phyloP scores from a whole-genome alignment of 1,140 invertebrate genomes.

The Drosophila sproati region DNA sequence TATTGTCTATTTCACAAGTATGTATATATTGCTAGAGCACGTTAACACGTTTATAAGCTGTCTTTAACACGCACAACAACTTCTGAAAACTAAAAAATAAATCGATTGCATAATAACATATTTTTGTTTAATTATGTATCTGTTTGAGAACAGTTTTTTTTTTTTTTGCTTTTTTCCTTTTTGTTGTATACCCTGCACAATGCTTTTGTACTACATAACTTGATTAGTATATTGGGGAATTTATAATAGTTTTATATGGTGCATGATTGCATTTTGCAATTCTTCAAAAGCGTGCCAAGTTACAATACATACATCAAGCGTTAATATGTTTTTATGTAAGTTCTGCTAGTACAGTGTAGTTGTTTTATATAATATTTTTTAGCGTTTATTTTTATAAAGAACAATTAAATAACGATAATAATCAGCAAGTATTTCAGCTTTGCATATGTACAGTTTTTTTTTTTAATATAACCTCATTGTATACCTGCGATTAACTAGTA shows the following conservation, averaged over 20 bases:
- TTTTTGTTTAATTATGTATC: conserved; percentile 4
- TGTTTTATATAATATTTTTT: conserved; percentile 12
- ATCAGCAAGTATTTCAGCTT: conserved; percentile 84
- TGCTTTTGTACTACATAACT: conserved; percentile 61
- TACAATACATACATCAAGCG: conserved; percentile 25
- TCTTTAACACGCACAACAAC: conserved; percentile 50
- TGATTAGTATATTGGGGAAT: not conserved
- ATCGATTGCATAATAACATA: conserved; percentile 41
- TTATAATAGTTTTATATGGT: conserved; percentile 32
- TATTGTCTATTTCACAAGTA: conserved; percentile 85
- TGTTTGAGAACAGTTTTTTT: conserved; percentile 7
- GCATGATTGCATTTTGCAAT: conserved; percentile 83
- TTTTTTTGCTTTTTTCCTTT: not conserved
- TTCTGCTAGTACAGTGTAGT: not conserved
- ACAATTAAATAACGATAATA: conserved; percentile 62
- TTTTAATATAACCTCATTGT: conserved; percentile 70
- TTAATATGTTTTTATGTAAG: not conserved
- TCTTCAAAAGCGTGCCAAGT: conserved; percentile 68
- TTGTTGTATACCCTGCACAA: conserved; percentile 64
- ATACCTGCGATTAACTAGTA: conserved; percentile 79
- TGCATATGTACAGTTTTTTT: conserved; percentile 70
- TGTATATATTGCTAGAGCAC: conserved; percentile 63
- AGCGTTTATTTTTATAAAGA: conserved; percentile 38
- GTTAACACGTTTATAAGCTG: conserved; percentile 7
- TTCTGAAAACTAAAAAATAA: conserved; percentile 61